Conservation (phyloP, 1,140 invertebrate genomes). For the Hycleus cichorii region DNA sequence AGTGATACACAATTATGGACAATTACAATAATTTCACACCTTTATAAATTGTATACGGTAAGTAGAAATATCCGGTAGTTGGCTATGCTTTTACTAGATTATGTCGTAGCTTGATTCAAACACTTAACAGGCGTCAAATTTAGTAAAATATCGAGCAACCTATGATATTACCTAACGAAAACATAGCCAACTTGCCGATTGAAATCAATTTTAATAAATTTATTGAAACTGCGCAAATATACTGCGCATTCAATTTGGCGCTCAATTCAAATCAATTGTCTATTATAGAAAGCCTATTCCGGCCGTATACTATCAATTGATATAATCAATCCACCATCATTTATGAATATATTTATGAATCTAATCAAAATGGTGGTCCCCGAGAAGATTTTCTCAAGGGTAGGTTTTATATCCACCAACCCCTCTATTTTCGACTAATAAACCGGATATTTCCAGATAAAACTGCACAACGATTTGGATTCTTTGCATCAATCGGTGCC, state of each 20-base stretch:
- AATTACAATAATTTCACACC: neutral
- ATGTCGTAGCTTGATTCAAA: neutral
- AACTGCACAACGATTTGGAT: constrained; percentile 64
- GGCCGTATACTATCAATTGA: neutral
- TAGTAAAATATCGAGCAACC: too few species aligned
- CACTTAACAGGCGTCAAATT: neutral
- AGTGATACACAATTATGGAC: too few species aligned
- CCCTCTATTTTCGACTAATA: too few species aligned
- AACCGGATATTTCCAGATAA: constrained; percentile 48
- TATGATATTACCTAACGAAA: too few species aligned
- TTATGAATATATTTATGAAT: neutral
- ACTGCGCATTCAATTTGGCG: neutral
- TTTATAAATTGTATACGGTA: neutral
- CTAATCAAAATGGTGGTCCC: neutral
- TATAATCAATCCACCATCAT: constrained; percentile 2
- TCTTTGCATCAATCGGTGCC: constrained; percentile 69
- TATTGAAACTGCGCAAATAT: neutral
- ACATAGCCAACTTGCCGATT: too few species aligned
- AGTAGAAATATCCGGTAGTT: too few species aligned
- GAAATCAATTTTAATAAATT: too few species aligned
- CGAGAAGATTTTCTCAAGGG: neutral
- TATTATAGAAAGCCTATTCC: constrained; percentile 4
- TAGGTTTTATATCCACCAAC: neutral
- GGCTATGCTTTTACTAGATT: too few species aligned
- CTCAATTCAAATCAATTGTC: neutral